Evolutionary conservation across 2,797 vertebrate genomes (phyloP).

Genomic region (Tragopan temminckii): DNA sequence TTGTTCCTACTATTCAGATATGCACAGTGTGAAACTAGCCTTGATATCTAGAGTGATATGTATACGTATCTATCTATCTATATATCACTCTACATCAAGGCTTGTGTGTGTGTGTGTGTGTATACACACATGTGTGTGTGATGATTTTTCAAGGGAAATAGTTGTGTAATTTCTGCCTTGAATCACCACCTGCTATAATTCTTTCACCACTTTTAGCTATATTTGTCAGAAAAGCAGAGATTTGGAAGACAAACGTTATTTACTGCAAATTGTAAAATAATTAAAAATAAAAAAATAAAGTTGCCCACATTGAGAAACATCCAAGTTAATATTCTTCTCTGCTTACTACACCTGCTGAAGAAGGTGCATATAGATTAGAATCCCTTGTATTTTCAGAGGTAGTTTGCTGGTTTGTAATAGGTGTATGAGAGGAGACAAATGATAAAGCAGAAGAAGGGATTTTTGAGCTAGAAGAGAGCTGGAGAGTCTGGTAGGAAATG

Average conservation of each 20-base stretch:
- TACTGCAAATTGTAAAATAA: not conserved
- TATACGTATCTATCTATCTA: no score
- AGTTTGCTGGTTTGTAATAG: not conserved
- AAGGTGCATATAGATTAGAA: not conserved
- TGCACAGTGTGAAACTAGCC: not conserved
- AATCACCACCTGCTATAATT: not conserved
- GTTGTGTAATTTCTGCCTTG: not conserved
- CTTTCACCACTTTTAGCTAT: not conserved
- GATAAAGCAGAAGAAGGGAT: not conserved
- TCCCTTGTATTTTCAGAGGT: not conserved
- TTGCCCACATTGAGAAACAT: not conserved
- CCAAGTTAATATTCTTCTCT: not conserved
- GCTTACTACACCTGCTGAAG: not conserved
- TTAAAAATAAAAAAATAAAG: not conserved
- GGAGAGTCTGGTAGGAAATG: not conserved
- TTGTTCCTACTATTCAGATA: constrained; percentile 42
- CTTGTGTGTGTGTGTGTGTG: no score
- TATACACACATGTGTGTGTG: no score
- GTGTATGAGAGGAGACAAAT: not conserved
- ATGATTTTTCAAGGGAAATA: not conserved
- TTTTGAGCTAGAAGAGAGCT: not conserved
- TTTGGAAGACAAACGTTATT: not conserved
- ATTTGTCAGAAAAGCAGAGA: not conserved
- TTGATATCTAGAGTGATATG: constrained; percentile 8
- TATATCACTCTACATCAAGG: not conserved